These are phyloP conservation scores for Peromyscus polionotus DNA, from an alignment of 2,113 vertebrate genomes.

Conservation along the genomic window DNA sequence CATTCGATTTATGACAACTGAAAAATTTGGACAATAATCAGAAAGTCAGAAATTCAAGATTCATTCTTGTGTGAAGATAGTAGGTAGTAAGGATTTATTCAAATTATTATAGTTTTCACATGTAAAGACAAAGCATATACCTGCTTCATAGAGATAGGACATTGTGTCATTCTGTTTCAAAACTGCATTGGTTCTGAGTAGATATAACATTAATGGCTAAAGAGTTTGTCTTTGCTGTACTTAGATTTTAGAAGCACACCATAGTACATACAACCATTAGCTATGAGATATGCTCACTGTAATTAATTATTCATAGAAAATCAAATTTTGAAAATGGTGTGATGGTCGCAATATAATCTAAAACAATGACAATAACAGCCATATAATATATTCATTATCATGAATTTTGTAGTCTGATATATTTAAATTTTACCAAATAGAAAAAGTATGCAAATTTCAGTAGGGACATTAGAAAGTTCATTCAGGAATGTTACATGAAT, in stretches of 20 bases:
- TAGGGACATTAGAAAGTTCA: neutral
- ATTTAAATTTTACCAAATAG: neutral
- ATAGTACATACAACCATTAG: slow-evolving; percentile 3
- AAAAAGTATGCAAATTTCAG: neutral
- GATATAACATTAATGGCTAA: neutral
- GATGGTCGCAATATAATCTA: neutral
- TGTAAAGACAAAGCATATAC: neutral
- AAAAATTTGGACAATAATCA: neutral
- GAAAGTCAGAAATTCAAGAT: neutral
- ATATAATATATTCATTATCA: neutral
- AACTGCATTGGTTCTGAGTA: neutral
- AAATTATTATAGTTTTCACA: neutral
- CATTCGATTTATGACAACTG: neutral
- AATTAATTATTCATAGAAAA: slow-evolving; percentile 58
- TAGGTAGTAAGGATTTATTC: neutral
- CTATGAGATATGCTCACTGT: neutral
- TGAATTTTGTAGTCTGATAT: neutral
- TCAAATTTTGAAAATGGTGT: neutral
- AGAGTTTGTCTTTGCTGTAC: slow-evolving; percentile 17
- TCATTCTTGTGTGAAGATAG: neutral
- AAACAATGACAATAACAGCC: neutral
- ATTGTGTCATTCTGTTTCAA: neutral
- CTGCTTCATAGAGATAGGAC: neutral
- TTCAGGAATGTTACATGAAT: neutral
- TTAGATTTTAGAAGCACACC: slow-evolving; percentile 45